Evolutionary conservation across 2,113 vertebrate species (phyloP), one percentile per base, ranked within the genome.

Genomic region (Hippocampus barbouri): DNA sequence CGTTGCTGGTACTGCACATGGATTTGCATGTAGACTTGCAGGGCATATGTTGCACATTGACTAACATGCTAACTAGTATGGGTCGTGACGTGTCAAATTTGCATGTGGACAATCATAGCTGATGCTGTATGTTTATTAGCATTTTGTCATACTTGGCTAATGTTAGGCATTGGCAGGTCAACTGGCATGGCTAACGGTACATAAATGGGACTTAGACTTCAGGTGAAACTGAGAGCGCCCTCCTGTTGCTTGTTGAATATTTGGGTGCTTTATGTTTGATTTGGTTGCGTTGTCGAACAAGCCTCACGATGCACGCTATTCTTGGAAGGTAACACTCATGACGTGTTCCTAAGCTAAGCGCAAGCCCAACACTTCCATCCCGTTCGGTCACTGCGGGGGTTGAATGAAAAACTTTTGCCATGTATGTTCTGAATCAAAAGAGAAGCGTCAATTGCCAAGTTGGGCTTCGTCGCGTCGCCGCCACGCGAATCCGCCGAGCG

Each of bases 401-500:
- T 34, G 14, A 34, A 34, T 34, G 7, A 34, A n/a, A 34, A 61
- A 61, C 59, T 34, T 34, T 6, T 30, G 57, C 25, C 27, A 60
- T 0, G 57, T 4, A 8, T 60, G 47, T 56, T 23, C 21, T 10
- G 21, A 30, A 9, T 60, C 23, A 0, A 60, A 30, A 1, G 56
- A 23, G 25, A 15, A 27, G 56, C 7, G 27, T 0, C 61, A 40
- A 14, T 16, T 20, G 49, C 8, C 16, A 7, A 18, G 49, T 54
- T n/a, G 10, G 53, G 21, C 53, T 56, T 56, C 30, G 34, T 63
- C 61, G 27, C 56, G 23, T 61, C 34, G 64, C n/a, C 14, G 43
- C 64, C 64, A 66, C 43, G 64, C 43, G 43, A 66, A 66, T 45
- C 63, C 63, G 41, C 41, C n/a, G 43, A 41, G 62, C 62, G 18